Base-by-base conservation (phyloP, 2,888 invertebrate genomes). In the Girardia tigrina region DNA sequence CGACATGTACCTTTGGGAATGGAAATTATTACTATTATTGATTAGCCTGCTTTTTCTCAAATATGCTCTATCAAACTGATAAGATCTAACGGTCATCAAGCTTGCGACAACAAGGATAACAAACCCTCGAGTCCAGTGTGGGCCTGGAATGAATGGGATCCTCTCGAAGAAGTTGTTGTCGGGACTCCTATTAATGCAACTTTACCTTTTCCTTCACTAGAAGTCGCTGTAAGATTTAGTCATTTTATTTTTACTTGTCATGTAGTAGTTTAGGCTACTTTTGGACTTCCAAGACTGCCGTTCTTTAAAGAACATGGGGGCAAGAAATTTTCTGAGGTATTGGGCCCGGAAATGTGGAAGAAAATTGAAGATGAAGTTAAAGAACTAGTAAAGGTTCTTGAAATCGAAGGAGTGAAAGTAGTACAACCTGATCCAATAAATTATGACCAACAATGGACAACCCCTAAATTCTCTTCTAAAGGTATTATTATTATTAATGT, bases 71-170 rank as follows among this genome's bases (percentile, higher is more conserved):
- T n/a, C n/a, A n/a, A n/a, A n/a, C n/a, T n/a, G n/a, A n/a, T n/a
- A n/a, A n/a, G n/a, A n/a, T n/a, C n/a, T n/a, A n/a, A n/a, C n/a
- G 4, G 56, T 56, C 56, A 56, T 56, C n/a, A 56, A 20, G n/a
- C 56, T 20, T 56, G 56, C 23, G 12, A 36, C 16, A n/a, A 56
- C 23, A n/a, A n/a, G n/a, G 56, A 56, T 20, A 56, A 23, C 6
- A 56, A 56, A n/a, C 56, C n/a, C 6, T 20, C 56, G 2, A 56
- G 42, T 8, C 78, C 78, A 14, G 79, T 79, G 27, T 78, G 78
- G 74, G 75, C 79, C 8, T 79, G 75, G 71, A 79, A 79, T 56
- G 79, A 79, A 42, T 79, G 79, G 79, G 79, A 79, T 76, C 79
- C 79, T 2, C 77, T 79, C 73, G 78, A 79, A 69, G 79, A 79